Evolutionary conservation across 2,888 invertebrate species (phyloP).

Genomic region (Mesodorylaimus sp.): DNA sequence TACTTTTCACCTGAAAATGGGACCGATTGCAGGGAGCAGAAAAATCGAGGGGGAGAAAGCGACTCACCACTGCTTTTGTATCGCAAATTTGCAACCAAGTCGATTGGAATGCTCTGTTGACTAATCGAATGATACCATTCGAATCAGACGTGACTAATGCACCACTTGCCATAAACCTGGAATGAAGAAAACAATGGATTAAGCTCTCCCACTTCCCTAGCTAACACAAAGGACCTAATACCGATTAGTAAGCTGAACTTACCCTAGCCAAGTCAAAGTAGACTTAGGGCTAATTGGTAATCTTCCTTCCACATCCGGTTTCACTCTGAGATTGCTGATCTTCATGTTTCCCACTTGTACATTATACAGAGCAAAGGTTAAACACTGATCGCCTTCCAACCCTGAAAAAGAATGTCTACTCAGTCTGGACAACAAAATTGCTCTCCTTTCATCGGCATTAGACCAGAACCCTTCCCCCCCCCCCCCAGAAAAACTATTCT

Average conservation of each 20-base stretch:
- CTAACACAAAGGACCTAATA: no score
- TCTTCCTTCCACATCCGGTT: no score
- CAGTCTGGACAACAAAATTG: no score
- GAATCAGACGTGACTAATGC: background rate
- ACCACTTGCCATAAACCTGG: background rate
- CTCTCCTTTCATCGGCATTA: no score
- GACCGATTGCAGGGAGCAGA: background rate
- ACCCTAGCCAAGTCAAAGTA: slow-evolving; percentile 6
- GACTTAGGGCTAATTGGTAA: no score
- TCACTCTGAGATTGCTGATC: no score
- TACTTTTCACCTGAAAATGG: background rate
- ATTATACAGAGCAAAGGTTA: no score
- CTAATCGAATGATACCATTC: background rate
- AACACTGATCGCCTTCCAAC: background rate
- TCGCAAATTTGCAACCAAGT: background rate
- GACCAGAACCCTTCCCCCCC: no score
- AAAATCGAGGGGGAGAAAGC: background rate
- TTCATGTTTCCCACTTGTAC: no score
- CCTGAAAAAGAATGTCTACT: background rate
- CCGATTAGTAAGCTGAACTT: slow-evolving; percentile 9
- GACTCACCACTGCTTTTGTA: background rate
- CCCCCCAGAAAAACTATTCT: no score
- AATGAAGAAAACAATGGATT: slow-evolving; percentile 11
- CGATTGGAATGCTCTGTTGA: background rate
- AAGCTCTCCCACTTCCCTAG: no score